phyloP scores from a whole-genome alignment of 1,140 invertebrate species.

The Cydia strobilella region DNA sequence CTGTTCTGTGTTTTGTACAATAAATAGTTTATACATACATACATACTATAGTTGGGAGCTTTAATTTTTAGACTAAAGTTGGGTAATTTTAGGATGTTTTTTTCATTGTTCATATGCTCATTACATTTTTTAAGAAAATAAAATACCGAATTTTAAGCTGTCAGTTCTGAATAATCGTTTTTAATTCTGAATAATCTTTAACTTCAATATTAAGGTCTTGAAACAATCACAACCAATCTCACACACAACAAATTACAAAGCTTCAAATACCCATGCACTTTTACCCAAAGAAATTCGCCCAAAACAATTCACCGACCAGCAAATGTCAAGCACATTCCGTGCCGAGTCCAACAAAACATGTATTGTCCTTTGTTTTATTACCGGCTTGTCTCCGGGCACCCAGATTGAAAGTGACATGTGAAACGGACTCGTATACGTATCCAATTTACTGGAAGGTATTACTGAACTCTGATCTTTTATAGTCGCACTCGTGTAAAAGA shows the following conservation, averaged over 20 bases:
- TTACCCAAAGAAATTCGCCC: not conserved
- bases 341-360: not conserved
- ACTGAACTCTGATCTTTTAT: not conserved
- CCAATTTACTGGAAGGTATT: constrained; percentile 5
- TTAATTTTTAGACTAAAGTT: no score
- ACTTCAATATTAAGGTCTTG: no score
- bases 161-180: no score
- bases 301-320: not conserved
- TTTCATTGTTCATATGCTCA: no score
- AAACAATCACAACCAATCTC: no score
- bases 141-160: no score
- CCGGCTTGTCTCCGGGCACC: not conserved
- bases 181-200: no score
- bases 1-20: no score
- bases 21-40: no score
- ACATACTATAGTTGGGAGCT: no score
- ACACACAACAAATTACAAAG: not conserved
- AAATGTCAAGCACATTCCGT: not conserved
- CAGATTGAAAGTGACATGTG: constrained; percentile 3
- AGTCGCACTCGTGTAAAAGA: not conserved
- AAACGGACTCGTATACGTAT: not conserved
- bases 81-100: no score
- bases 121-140: no score
- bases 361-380: not conserved
- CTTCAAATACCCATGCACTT: not conserved